These are phyloP conservation scores for Seira musarum DNA, from an alignment of 2,888 invertebrate species.

Conservation along the genomic window DNA sequence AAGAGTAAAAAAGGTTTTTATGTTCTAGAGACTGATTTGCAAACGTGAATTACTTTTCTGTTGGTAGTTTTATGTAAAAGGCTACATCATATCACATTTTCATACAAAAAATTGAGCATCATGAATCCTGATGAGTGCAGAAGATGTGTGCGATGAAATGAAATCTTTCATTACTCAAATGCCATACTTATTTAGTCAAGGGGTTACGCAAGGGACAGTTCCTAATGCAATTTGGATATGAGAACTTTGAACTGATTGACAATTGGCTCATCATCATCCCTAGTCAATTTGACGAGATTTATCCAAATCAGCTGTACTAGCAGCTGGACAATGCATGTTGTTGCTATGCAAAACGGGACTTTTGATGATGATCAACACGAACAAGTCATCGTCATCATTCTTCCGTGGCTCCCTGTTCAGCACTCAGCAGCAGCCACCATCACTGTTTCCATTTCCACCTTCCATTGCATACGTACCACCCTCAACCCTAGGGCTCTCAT, in stretches of 20 bases:
- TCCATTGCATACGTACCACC: no score
- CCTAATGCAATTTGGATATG: neutral
- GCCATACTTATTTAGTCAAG: slow-evolving; percentile 13
- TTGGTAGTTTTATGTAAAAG: no score
- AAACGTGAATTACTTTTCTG: neutral
- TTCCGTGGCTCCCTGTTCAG: no score
- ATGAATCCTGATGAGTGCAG: slow-evolving; percentile 2
- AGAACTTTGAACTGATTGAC: neutral
- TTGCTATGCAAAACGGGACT: slow-evolving; percentile 37
- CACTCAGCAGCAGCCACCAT: no score
- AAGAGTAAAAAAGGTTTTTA: neutral
- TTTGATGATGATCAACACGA: no score
- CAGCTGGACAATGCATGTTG: slow-evolving; percentile 33
- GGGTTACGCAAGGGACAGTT: neutral
- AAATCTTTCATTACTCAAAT: slow-evolving; percentile 29
- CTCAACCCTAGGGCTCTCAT: no score
- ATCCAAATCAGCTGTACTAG: slow-evolving; percentile 73
- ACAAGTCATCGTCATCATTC: no score
- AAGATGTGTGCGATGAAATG: neutral
- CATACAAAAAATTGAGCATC: no score
- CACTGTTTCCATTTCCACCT: no score
- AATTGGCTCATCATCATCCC: neutral
- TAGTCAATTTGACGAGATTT: slow-evolving; percentile 71
- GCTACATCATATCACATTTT: no score
- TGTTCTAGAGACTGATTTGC: neutral